phyloP scores from a whole-genome alignment of 2,113 vertebrate genomes.

The Recurvirostra avosetta region DNA sequence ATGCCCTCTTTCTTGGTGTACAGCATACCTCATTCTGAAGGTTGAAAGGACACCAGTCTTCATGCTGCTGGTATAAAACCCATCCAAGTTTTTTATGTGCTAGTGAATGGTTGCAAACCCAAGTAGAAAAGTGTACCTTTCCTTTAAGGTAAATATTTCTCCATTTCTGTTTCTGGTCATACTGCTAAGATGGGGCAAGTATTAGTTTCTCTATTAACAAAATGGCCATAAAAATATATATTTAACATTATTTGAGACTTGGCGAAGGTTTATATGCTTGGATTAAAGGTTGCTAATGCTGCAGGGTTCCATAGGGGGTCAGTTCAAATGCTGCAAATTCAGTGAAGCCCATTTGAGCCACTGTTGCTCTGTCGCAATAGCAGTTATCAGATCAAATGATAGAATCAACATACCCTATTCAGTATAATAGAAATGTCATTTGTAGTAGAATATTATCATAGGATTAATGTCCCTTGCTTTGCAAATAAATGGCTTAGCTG shows the following conservation, averaged over 20 bases:
- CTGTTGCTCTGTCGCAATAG: background rate
- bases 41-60: background rate
- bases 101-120: background rate
- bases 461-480: conserved; percentile 2
- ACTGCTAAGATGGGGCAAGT: background rate
- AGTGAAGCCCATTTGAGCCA: background rate
- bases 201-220: background rate
- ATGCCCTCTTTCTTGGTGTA: background rate
- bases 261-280: background rate
- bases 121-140: background rate
- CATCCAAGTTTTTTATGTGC: background rate
- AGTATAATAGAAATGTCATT: background rate
- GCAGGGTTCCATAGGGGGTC: background rate
- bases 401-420: background rate
- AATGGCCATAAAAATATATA: background rate
- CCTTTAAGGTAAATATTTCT: background rate
- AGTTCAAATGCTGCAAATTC: background rate
- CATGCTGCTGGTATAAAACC: background rate
- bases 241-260: background rate
- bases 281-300: background rate
- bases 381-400: background rate
- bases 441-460: background rate
- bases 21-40: background rate
- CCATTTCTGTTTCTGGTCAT: background rate
- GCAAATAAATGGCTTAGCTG: background rate